Percentiles rank a stretch among this genome's conserved stretches.
Evolutionary conservation across 64 coral and sea anemone species (phyloP).

Genomic region (Platygyra sinensis): DNA sequence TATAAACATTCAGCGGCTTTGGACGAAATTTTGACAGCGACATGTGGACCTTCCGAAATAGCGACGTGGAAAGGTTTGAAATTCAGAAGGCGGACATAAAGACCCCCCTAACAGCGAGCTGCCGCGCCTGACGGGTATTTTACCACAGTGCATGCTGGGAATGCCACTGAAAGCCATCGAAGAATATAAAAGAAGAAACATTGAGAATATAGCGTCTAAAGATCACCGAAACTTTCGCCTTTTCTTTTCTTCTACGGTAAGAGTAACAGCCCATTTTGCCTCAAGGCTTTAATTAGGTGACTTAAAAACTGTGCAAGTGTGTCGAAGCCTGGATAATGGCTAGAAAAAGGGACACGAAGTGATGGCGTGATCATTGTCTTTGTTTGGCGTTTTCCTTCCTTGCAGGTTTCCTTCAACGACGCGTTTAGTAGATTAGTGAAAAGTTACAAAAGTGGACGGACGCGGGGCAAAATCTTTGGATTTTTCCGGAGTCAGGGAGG

Average conservation of each 20-base stretch:
- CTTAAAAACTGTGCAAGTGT: background rate
- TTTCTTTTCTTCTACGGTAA: constrained; percentile 20
- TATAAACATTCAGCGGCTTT: no score
- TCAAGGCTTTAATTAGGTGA: background rate
- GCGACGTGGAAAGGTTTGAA: no score
- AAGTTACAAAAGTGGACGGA: constrained; percentile 99
- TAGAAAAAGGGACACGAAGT: background rate
- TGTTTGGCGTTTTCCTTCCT: constrained; percentile 23
- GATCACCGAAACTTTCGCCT: background rate
- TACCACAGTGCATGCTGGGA: background rate
- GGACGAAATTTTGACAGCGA: no score
- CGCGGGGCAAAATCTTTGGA: constrained; percentile 93
- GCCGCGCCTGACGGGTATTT: constrained; percentile 6
- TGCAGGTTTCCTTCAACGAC: constrained; percentile 53
- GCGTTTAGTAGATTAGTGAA: constrained; percentile 48
- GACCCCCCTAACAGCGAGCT: no score
- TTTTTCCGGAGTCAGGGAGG: constrained; percentile 92
- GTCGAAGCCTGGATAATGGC: background rate
- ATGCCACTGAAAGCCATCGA: background rate
- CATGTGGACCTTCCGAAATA: no score
- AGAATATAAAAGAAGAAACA: background rate
- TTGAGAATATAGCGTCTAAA: constrained; percentile 16
- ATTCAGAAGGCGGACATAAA: no score
- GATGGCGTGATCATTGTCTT: constrained; percentile 50
- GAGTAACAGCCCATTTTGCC: background rate